phyloP scores from a whole-genome alignment of 2,797 vertebrate species.

The Enteromius anoplus region DNA sequence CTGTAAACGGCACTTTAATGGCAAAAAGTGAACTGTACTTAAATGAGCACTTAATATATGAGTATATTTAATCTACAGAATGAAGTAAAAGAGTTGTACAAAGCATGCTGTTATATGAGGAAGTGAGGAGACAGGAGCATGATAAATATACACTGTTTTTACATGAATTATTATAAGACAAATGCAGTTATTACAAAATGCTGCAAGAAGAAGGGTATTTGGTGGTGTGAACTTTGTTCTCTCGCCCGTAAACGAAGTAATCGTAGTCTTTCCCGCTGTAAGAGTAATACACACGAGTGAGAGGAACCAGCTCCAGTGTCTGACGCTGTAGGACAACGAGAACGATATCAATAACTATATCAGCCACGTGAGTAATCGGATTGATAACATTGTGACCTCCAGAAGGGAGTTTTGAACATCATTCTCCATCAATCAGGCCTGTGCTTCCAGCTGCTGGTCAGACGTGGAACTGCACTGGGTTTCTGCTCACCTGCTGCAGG shows the following conservation, averaged over 20 bases:
- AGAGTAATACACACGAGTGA: conserved; percentile 81
- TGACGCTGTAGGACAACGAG: conserved; percentile 74
- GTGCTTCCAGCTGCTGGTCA: not conserved
- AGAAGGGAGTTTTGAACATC: not conserved
- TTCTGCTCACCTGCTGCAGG: conserved; percentile 77
- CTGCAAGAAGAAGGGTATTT: conserved; percentile 77
- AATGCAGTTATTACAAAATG: conserved; percentile 64
- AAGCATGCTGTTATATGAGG: not conserved
- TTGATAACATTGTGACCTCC: no score
- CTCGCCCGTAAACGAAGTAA: conserved; percentile 80
- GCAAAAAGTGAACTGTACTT: not conserved
- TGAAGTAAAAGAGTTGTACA: not conserved
- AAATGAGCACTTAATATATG: no score
- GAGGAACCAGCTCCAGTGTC: conserved; percentile 83
- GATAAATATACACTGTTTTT: not conserved
- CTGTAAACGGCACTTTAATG: not conserved
- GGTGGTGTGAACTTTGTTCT: conserved; percentile 76
- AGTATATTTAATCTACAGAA: not conserved
- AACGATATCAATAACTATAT: not conserved
- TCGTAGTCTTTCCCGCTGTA: conserved; percentile 75
- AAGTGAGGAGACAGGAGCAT: not conserved
- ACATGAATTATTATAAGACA: not conserved
- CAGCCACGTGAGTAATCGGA: no score
- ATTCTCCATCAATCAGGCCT: not conserved
- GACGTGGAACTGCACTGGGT: not conserved